Conservation (phyloP, 64 coral and sea anemone genomes). For the Hydrozoanthus tunicans region DNA sequence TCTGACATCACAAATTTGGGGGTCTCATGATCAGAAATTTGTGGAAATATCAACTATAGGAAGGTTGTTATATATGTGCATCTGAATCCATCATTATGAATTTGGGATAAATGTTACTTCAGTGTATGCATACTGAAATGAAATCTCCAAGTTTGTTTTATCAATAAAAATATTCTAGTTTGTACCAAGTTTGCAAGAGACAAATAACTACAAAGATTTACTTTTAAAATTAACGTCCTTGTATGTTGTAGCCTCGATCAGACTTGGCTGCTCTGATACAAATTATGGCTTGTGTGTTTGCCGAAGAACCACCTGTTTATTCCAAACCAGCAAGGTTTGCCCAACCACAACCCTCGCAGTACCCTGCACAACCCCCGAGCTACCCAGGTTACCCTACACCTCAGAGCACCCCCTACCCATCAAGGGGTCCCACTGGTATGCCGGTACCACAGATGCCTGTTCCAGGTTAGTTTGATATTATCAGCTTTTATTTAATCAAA, state of each 20-base stretch:
- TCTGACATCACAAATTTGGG: too few relatives aligned
- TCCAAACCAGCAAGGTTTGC: conserved; percentile 22
- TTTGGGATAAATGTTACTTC: too few relatives aligned
- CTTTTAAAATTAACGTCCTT: background rate
- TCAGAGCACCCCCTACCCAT: conserved; percentile 61
- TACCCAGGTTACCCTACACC: conserved; percentile 22
- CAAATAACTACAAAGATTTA: background rate
- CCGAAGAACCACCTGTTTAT: conserved; percentile 87
- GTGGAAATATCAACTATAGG: too few relatives aligned
- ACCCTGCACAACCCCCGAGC: conserved; percentile 53
- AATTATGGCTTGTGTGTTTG: conserved; percentile 82
- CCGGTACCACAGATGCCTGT: conserved; percentile 78
- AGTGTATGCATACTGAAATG: too few relatives aligned
- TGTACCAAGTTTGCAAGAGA: background rate
- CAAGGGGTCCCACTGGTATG: conserved; percentile 50
- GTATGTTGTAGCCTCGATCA: conserved; percentile 80
- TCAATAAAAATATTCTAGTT: too few relatives aligned
- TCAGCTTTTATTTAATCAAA: background rate
- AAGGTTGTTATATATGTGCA: too few relatives aligned
- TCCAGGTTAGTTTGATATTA: conserved; percentile 49
- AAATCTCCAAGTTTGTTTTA: too few relatives aligned
- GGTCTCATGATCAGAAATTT: too few relatives aligned
- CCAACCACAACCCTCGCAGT: conserved; percentile 36
- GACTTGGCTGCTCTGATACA: conserved; percentile 86
- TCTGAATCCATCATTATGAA: too few relatives aligned